Evolutionary conservation across 2,888 invertebrate genomes (phyloP).

Genomic region (Alviniconcha strummeri): DNA sequence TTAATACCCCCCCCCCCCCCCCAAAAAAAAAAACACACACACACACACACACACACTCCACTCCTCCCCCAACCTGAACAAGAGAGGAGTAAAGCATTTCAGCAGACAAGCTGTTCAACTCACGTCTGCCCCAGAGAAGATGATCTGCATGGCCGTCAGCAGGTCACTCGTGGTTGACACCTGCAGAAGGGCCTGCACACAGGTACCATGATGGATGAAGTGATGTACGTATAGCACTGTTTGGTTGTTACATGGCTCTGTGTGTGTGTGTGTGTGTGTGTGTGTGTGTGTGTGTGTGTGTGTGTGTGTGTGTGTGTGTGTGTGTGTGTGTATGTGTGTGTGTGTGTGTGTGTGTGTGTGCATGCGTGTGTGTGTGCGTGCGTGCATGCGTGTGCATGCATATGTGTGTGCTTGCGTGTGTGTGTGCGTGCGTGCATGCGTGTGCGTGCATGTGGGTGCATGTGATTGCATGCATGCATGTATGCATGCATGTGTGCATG

Average conservation of each 20-base stretch:
- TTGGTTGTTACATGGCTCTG: too few species aligned
- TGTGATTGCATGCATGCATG: neutral
- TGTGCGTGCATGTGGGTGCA: neutral
- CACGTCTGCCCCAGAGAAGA: constrained; percentile 55
- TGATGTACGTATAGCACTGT: too few species aligned
- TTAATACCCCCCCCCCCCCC: too few species aligned
- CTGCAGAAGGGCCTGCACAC: constrained; percentile 57
- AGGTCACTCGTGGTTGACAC: constrained; percentile 63
- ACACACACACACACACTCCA: neutral
- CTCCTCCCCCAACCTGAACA: neutral
- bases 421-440: too few species aligned
- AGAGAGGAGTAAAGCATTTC: too few species aligned
- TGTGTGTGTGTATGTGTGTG: too few species aligned
- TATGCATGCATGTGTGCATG: neutral
- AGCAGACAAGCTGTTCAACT: neutral
- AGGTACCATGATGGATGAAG: too few species aligned
- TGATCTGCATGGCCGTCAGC: constrained; percentile 60
- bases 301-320: too few species aligned
- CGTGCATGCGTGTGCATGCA: neutral
- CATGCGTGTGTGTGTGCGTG: constrained; percentile 8
- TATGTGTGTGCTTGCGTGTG: too few species aligned
- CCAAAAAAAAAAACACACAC: neutral
- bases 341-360: neutral
- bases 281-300: too few species aligned
- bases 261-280: too few species aligned